Evolutionary conservation across 2,888 invertebrate genomes (phyloP).

Genomic region (Dromius quadrimaculatus): DNA sequence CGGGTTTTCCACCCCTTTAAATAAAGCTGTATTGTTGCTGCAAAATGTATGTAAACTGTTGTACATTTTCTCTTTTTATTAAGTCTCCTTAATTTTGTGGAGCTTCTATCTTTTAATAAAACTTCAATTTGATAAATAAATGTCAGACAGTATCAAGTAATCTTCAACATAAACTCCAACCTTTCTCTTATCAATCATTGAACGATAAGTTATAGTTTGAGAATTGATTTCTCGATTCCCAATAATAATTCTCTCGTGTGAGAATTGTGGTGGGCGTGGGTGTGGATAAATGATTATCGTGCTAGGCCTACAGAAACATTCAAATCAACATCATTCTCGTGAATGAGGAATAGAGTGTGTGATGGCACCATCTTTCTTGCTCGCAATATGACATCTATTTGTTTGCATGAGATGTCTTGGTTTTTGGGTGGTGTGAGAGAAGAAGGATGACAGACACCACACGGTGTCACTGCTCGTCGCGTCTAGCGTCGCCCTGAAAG

Average conservation of each 20-base stretch:
- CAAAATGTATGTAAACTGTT: slow-evolving; percentile 18
- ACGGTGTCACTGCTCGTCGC: slow-evolving; percentile 12
- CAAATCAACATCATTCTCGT: too few relatives aligned
- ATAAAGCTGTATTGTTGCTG: slow-evolving; percentile 23
- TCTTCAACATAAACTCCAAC: too few relatives aligned
- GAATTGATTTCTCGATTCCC: neutral
- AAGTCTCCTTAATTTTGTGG: slow-evolving; percentile 2
- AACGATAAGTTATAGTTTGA: too few relatives aligned
- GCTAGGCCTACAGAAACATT: too few relatives aligned
- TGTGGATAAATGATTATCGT: too few relatives aligned
- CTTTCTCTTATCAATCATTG: too few relatives aligned
- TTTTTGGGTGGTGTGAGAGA: neutral
- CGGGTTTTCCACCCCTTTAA: neutral
- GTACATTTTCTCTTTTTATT: slow-evolving; percentile 18
- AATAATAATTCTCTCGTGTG: neutral
- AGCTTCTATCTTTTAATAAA: neutral
- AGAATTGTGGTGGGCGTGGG: too few relatives aligned
- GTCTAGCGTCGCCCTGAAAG: slow-evolving; percentile 38
- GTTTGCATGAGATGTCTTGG: slow-evolving; percentile 33
- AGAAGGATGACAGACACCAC: slow-evolving; percentile 32
- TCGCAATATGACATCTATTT: slow-evolving; percentile 20
- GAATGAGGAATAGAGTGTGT: neutral
- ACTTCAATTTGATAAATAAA: too few relatives aligned
- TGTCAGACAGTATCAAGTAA: too few relatives aligned
- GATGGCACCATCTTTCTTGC: neutral